Evolutionary conservation across 1,140 invertebrate species (phyloP), one percentile per base, ranked within the genome.

Genomic region (Drosophila ogumai): DNA sequence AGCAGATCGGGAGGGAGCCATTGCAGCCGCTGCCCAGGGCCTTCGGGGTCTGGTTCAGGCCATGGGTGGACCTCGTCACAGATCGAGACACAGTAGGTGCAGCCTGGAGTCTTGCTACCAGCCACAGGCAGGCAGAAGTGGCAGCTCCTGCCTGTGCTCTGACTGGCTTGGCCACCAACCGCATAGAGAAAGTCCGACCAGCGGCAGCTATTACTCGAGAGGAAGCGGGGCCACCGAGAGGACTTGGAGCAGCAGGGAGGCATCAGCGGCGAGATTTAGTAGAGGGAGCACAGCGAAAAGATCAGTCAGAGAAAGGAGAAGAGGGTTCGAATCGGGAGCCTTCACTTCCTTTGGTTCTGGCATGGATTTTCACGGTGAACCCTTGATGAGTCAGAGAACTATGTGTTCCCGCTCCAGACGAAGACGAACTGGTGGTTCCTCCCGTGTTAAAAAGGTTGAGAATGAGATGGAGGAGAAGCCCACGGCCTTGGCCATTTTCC

Each of bases 21-120:
- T 54, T 10, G 50, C 32, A 22, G 66, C 68, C 22, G 68, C 68
- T 7, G 54, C 68, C 3, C 67, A 59, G 36, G 66, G 68, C 0
- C 67, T 72, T 8, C 22, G 36, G 0, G 67, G 69, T 0, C 12
- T 73, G 44, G 67, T 73, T 0, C 34, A 73, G 3, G 67, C 67
- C 6, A 12, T 73, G 28, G 67, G 52, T 0, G 69, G 69, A 17
- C 1, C 36, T 22, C 19, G 67, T 3, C 13, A 25, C 13, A 28
- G 15, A 5, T 3, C 28, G 6, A 10, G 25, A 28, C 25, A 28
- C 6, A 28, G 25, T 28, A 28, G 25, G 6, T 28, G 25, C 25
- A 28, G 25, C 1, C 1, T 28, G 6, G 25, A 28, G 5, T 28
- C 17, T 5, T 13, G n/a, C n/a, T 50, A 32, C 32, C 13, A 13